Evolutionary conservation across 2,888 invertebrate species (phyloP).

Genomic region (Elgonia sp.): DNA sequence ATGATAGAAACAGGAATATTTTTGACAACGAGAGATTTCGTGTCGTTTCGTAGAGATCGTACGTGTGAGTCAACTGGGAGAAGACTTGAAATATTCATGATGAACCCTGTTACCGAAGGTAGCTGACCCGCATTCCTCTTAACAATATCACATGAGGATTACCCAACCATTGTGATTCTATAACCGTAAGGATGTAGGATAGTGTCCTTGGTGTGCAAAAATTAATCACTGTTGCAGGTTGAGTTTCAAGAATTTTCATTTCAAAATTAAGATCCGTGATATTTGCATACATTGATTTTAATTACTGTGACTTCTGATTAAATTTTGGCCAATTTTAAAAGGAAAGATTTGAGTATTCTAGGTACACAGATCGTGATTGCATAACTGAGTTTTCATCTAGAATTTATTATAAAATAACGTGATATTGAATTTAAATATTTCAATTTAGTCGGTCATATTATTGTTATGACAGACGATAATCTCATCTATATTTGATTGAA

Average conservation of each 20-base stretch:
- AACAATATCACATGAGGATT: slow-evolving; percentile 47
- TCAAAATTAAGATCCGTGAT: slow-evolving; percentile 41
- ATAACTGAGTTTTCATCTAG: not conserved
- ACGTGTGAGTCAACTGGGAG: not conserved
- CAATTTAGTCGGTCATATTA: no score
- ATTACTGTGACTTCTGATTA: no score
- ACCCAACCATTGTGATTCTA: slow-evolving; percentile 61
- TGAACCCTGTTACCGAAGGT: slow-evolving; percentile 75
- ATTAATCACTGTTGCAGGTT: slow-evolving; percentile 22
- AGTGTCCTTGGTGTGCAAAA: no score
- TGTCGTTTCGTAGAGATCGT: not conserved
- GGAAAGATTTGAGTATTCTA: no score
- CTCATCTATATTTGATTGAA: no score
- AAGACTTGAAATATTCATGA: slow-evolving; percentile 83
- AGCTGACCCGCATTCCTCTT: slow-evolving; percentile 61
- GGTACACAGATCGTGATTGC: no score
- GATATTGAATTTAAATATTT: no score
- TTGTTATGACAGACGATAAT: no score
- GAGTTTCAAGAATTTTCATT: slow-evolving; percentile 1
- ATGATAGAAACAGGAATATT: not conserved
- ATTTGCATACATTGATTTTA: no score
- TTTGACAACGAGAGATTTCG: no score
- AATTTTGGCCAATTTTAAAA: no score
- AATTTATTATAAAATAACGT: no score
- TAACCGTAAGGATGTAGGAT: slow-evolving; percentile 51